A percentile compares a stretch with the other conserved stretches of the same genome.
These are phyloP conservation scores for Halocynthia roretzi DNA, from an alignment of 23 tunicate species.

Conservation along the genomic window DNA sequence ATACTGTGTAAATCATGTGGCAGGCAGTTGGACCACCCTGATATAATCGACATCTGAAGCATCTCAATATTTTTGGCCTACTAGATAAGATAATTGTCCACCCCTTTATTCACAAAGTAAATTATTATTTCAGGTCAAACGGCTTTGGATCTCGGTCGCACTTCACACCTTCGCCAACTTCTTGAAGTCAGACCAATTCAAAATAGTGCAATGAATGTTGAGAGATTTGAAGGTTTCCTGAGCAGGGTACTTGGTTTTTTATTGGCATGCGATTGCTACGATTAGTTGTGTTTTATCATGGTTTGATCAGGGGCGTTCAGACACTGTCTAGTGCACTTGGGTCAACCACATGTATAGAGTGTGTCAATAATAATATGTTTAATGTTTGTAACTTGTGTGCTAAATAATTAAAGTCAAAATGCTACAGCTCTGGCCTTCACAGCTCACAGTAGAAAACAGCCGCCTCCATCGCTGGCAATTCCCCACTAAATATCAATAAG, in stretches of 20 bases:
- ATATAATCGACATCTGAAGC: no score
- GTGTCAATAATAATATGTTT: no score
- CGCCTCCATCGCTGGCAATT: no score
- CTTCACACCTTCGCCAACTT: constrained; percentile 47
- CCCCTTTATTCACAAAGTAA: not conserved
- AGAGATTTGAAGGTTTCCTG: constrained; percentile 82
- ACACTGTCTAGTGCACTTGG: no score
- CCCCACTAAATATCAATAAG: no score
- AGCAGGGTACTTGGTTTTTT: constrained; percentile 27
- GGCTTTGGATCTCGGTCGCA: constrained; percentile 52
- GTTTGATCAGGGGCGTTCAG: no score
- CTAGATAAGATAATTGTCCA: not conserved
- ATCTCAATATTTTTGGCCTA: no score
- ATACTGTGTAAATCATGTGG: not conserved
- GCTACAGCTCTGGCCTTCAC: no score
- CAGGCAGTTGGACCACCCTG: not conserved
- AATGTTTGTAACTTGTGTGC: no score
- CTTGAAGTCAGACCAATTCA: constrained; percentile 63
- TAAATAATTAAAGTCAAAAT: no score
- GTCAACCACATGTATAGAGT: no score
- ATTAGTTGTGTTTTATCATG: not conserved
- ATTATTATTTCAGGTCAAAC: constrained; percentile 20
- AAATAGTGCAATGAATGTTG: constrained; percentile 31
- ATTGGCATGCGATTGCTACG: not conserved
- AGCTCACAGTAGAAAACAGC: no score